phyloP scores from a whole-genome alignment of 2,797 vertebrate genomes.

The Strix occidentalis region DNA sequence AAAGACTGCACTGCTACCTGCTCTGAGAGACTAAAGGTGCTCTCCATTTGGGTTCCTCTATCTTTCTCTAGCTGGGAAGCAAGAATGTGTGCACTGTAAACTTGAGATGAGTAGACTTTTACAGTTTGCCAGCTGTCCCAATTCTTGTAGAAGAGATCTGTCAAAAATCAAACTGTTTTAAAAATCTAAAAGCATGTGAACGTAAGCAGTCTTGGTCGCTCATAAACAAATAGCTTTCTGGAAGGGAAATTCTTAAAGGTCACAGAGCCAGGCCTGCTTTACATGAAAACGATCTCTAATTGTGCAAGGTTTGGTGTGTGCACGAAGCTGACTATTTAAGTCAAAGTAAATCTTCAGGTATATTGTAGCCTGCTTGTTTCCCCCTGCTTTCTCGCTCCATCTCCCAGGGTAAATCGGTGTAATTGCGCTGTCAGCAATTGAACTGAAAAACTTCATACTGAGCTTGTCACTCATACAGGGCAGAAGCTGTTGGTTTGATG shows the following conservation, averaged over 20 bases:
- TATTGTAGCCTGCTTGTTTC: background rate
- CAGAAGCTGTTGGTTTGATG: background rate
- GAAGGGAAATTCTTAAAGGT: background rate
- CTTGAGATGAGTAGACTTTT: background rate
- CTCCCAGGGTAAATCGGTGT: background rate
- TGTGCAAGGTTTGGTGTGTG: background rate
- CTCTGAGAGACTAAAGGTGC: background rate
- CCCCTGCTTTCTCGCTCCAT: background rate
- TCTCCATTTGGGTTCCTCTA: background rate
- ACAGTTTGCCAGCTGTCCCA: background rate
- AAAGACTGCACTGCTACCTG: background rate
- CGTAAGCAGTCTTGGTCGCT: background rate
- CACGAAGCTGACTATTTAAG: background rate
- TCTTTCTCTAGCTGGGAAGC: background rate
- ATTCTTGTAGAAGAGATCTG: rapidly evolving
- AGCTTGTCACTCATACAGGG: background rate
- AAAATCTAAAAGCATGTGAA: background rate
- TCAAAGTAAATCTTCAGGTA: background rate
- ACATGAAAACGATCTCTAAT: background rate
- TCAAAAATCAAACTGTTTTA: background rate
- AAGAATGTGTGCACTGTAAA: background rate
- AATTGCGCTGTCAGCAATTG: background rate
- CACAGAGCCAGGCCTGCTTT: background rate
- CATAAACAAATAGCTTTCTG: background rate
- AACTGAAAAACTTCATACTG: background rate